These are phyloP conservation scores for Brachirus orientalis DNA, from an alignment of 2,113 vertebrate genomes.

Conservation along the genomic window DNA sequence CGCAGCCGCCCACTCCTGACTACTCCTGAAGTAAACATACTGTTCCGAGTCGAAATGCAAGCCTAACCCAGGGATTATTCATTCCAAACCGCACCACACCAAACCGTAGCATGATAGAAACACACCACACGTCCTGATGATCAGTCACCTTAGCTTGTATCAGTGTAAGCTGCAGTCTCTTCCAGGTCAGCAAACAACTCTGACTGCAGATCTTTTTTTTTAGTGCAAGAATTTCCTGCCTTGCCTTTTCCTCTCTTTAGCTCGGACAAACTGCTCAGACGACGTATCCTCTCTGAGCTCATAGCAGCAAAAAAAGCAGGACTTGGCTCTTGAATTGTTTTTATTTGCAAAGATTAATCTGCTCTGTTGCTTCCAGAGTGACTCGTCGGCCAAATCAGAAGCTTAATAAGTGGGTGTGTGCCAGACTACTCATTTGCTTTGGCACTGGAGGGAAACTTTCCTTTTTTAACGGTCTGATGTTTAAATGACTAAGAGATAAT, in stretches of 20 bases:
- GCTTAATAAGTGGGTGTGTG: conserved; percentile 19
- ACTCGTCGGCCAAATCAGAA: conserved; percentile 28
- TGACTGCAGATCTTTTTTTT: conserved; percentile 42
- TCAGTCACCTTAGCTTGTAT: no score
- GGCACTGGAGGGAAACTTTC: not conserved
- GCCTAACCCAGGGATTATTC: no score
- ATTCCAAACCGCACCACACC: no score
- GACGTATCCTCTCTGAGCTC: conserved; percentile 21
- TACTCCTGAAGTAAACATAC: no score
- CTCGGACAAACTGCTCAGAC: conserved; percentile 29
- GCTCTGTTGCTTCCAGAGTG: conserved; percentile 9
- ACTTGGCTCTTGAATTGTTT: conserved; percentile 1
- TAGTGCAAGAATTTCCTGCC: conserved; percentile 73
- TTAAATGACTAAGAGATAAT: no score
- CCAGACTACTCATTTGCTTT: conserved; percentile 10
- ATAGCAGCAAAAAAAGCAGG: conserved; percentile 4
- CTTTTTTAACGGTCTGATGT: not conserved
- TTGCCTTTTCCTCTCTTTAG: conserved; percentile 76
- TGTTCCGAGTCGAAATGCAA: no score
- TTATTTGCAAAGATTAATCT: conserved; percentile 36
- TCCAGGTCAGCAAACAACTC: conserved; percentile 41
- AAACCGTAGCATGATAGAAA: no score
- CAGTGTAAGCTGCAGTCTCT: not conserved
- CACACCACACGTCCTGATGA: no score
- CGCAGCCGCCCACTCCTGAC: no score